Evolutionary conservation across 2,888 invertebrate genomes (phyloP), one percentile per base, ranked within the genome.

Genomic region (Eueremaeus valkanovi): DNA sequence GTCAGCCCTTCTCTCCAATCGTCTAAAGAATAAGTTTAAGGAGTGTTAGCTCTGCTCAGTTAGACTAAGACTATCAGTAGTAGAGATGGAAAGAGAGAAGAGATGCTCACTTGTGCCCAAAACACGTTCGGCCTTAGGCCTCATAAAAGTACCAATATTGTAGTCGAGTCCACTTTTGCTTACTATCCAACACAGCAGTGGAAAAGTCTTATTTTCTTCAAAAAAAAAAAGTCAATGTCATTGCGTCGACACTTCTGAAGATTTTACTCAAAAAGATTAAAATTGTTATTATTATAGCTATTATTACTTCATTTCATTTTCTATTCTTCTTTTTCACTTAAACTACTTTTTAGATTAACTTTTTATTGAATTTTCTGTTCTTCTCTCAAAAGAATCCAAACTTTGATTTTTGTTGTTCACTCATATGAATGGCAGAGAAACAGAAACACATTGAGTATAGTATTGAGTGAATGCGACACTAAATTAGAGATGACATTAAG

Each of bases 401-500:
- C 45, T 45, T 45, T 45, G 9, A 11, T 8, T 36, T 36, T 36
- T 36, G 36, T 13, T 55, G 55, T 55, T 42, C 55, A 55, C 29
- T 61, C 13, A 61, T 61, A 31, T 61, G 3, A 27, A 16, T 24
- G 9, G 58, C 36, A 45, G 8, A 13, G n/a, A n/a, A n/a, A n/a
- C n/a, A n/a, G n/a, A n/a, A n/a, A n/a, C n/a, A n/a, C n/a, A n/a
- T n/a, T n/a, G n/a, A n/a, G n/a, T n/a, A n/a, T n/a, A n/a, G n/a
- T n/a, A n/a, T n/a, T 61, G 16, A 61, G 55, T 24, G 21, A 55
- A 55, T 1, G 55, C 6, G 18, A 31, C 31, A 9, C 31, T 31
- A 61, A 61, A 61, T 61, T 61, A 33, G 61, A 61, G 29, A 29
- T 61, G 61, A 33, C 61, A 61, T 61, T 61, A 61, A 31, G 31